phyloP scores from a whole-genome alignment of 1,140 invertebrate species.

The Aleiodes sp. region DNA sequence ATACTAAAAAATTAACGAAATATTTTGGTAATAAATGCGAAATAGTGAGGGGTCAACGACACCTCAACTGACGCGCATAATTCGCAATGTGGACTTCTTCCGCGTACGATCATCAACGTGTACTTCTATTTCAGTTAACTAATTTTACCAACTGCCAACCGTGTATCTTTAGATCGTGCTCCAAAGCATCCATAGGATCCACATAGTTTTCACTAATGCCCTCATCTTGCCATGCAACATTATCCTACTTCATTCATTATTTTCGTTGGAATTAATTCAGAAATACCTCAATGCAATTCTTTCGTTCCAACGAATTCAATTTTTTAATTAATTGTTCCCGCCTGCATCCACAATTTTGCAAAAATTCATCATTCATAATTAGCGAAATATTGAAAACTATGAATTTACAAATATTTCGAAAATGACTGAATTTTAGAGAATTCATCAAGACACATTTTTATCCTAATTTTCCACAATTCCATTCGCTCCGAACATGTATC shows the following conservation, averaged over 20 bases:
- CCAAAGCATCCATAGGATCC: background rate
- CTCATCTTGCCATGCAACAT: background rate
- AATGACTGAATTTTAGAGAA: too few relatives aligned
- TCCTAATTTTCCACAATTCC: too few relatives aligned
- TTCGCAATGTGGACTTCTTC: slow-evolving; percentile 39
- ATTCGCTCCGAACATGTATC: too few relatives aligned
- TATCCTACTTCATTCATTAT: background rate
- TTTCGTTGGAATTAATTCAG: too few relatives aligned
- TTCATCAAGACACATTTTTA: too few relatives aligned
- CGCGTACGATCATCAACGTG: slow-evolving; percentile 35
- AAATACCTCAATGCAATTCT: too few relatives aligned
- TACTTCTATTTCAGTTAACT: slow-evolving; percentile 8
- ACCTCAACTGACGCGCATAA: slow-evolving; percentile 41
- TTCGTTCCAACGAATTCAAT: too few relatives aligned
- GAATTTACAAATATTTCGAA: too few relatives aligned
- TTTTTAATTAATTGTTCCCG: too few relatives aligned
- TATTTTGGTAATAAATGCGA: slow-evolving; percentile 35
- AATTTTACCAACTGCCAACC: slow-evolving; percentile 12
- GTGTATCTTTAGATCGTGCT: slow-evolving; percentile 14
- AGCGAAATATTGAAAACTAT: too few relatives aligned
- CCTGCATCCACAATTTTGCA: too few relatives aligned
- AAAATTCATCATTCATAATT: too few relatives aligned
- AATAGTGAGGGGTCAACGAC: slow-evolving; percentile 55
- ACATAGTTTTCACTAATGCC: background rate
- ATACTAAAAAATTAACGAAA: slow-evolving; percentile 38